Percentiles rank a stretch among this genome's conserved stretches.
Conservation (phyloP, 2,888 invertebrate genomes). For the Brachyopa scutellaris region DNA sequence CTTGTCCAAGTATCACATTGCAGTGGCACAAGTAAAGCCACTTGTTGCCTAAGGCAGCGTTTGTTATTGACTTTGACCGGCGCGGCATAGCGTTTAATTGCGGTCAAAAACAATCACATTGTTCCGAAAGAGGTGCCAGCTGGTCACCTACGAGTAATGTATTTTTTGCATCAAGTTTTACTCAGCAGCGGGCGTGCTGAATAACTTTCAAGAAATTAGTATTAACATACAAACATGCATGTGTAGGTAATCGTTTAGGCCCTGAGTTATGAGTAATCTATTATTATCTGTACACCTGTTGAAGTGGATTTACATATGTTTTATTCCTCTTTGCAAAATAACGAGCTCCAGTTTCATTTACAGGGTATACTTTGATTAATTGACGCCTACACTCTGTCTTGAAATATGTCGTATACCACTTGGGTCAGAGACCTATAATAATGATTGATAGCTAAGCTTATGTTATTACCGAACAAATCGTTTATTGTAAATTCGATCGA, state of each 20-base stretch:
- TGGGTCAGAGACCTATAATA: no score
- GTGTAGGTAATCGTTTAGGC: neutral
- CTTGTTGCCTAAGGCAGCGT: slow-evolving; percentile 14
- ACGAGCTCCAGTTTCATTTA: neutral
- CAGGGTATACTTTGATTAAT: no score
- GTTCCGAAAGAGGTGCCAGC: neutral
- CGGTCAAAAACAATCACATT: slow-evolving; percentile 7
- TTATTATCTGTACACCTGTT: slow-evolving; percentile 28
- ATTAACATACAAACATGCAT: no score
- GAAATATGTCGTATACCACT: no score
- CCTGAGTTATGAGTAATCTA: neutral
- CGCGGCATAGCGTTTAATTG: neutral
- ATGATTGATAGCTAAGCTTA: no score
- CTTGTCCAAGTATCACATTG: neutral
- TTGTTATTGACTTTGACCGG: slow-evolving; percentile 44
- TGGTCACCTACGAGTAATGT: neutral
- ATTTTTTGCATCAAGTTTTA: no score
- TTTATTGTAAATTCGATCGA: no score
- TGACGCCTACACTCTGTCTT: no score
- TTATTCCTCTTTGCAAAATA: neutral
- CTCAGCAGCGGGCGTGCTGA: neutral
- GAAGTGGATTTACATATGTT: no score
- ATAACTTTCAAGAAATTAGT: neutral
- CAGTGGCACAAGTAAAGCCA: neutral
- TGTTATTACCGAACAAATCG: no score